phyloP scores from a whole-genome alignment of 2,113 vertebrate genomes.

The Neopipo cinnamomea region DNA sequence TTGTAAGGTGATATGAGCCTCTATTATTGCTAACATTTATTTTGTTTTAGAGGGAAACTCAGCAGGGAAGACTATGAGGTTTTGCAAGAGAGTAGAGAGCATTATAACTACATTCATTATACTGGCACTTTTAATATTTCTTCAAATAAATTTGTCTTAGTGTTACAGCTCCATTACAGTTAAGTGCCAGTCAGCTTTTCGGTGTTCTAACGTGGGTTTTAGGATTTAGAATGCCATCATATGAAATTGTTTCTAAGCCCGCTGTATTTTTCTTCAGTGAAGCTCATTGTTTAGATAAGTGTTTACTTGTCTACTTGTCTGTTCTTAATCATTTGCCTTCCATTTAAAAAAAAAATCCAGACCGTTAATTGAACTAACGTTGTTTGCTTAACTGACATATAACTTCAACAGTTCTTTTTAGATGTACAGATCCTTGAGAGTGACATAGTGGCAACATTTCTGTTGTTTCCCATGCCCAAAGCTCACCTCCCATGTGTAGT shows the following conservation, averaged over 20 bases:
- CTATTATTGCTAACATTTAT: conserved; percentile 27
- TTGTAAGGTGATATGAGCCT: conserved; percentile 7
- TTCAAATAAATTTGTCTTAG: neutral
- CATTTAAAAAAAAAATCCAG: neutral
- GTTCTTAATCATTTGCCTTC: neutral
- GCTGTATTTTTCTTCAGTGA: neutral
- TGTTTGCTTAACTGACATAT: neutral
- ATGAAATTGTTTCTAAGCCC: neutral
- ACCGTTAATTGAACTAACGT: neutral
- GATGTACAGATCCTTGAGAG: neutral
- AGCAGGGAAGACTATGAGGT: neutral
- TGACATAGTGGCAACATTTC: neutral
- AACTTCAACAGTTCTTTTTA: neutral
- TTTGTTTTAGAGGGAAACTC: neutral
- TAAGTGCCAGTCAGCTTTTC: neutral
- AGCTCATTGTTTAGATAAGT: neutral
- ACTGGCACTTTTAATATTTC: neutral
- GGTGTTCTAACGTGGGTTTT: neutral
- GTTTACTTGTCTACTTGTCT: neutral
- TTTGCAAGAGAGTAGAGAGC: neutral
- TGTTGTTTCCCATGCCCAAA: accelerated
- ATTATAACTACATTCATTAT: conserved; percentile 20
- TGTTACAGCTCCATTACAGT: neutral
- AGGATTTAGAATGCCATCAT: neutral
- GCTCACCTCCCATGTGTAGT: neutral